phyloP scores from a whole-genome alignment of 2,888 invertebrate genomes.

The Drosophila kuntzei region DNA sequence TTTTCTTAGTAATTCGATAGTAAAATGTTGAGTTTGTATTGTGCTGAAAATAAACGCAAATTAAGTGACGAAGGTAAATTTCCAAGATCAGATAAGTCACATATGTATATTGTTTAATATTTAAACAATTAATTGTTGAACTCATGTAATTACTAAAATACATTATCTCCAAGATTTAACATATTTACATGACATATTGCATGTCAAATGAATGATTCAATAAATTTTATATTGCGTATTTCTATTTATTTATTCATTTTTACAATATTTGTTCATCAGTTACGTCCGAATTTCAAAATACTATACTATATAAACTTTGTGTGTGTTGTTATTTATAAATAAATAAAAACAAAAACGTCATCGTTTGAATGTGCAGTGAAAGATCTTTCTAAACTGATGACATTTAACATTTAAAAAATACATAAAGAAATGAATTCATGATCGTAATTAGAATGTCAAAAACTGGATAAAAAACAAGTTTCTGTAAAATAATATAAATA shows the following conservation, averaged over 20 bases:
- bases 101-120: slow-evolving; percentile 4
- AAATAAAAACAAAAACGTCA: slow-evolving; percentile 26
- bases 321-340: slow-evolving; percentile 8
- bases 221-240: slow-evolving; percentile 10
- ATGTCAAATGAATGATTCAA: slow-evolving; percentile 24
- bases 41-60: slow-evolving; percentile 41
- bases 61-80: slow-evolving; percentile 67
- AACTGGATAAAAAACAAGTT: neutral
- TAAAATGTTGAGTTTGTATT: slow-evolving; percentile 41
- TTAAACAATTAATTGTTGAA: slow-evolving; percentile 1
- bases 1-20: neutral
- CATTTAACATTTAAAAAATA: slow-evolving; percentile 2
- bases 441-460: neutral
- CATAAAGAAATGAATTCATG: neutral
- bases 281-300: slow-evolving; percentile 37
- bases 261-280: slow-evolving; percentile 35
- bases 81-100: neutral
- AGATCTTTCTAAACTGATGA: neutral
- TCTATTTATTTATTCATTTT: slow-evolving; percentile 11
- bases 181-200: slow-evolving; percentile 17
- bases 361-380: slow-evolving; percentile 1
- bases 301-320: neutral
- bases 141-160: slow-evolving; percentile 15
- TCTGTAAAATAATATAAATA: neutral
- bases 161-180: neutral